These are phyloP conservation scores for Pyrochroa serraticornis DNA, from an alignment of 2,888 invertebrate genomes.

Conservation along the genomic window DNA sequence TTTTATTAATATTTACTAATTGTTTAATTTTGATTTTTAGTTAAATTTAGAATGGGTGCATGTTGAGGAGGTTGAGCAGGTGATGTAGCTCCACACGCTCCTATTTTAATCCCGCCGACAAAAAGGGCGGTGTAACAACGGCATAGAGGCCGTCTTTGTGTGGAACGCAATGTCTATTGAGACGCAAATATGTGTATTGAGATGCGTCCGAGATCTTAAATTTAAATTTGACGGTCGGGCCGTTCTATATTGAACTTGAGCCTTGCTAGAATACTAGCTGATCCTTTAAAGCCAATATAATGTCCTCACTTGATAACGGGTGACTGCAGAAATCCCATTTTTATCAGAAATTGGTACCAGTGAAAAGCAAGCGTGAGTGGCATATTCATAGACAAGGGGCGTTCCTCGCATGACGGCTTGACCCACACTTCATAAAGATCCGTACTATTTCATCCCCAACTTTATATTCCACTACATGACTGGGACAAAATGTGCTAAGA, in stretches of 20 bases:
- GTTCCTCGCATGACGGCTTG: conserved; percentile 26
- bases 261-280: conserved; percentile 31
- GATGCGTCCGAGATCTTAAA: conserved; percentile 33
- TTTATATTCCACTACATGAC: conserved; percentile 28
- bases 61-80: no score
- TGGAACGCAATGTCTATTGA: conserved; percentile 27
- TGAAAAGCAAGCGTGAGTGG: conserved; percentile 34
- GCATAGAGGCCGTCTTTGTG: conserved; percentile 17
- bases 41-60: no score
- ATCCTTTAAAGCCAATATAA: conserved; percentile 35
- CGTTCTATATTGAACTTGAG: conserved; percentile 33
- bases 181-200: conserved; percentile 33
- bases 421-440: conserved; percentile 29
- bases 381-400: conserved; percentile 30
- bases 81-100: no score
- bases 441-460: conserved; percentile 24
- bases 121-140: conserved; percentile 14
- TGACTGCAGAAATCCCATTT: conserved; percentile 35
- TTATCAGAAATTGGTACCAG: conserved; percentile 36
- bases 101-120: conserved; percentile 23
- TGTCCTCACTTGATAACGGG: conserved; percentile 35
- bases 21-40: no score
- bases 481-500: conserved; percentile 24
- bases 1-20: no score
- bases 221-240: conserved; percentile 34